Base-by-base conservation (phyloP, 2,113 vertebrate genomes). In the Clarias gariepinus region DNA sequence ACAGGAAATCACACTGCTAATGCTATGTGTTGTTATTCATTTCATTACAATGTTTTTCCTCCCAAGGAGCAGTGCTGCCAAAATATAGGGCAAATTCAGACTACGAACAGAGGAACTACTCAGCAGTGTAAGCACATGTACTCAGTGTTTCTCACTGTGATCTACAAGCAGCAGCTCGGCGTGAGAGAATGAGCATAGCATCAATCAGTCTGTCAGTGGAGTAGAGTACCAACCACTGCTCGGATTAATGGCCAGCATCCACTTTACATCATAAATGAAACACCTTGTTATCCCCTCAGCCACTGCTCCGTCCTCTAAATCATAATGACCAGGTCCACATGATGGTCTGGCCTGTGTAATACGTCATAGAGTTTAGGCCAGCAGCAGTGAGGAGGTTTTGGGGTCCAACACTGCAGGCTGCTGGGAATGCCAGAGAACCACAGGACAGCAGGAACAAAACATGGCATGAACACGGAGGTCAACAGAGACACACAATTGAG, bases 71-170 rank as follows among this genome's bases (percentile, higher is more conserved):
- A 47, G 47, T 47, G 47, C 47, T 47, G 47, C 47, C 47, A 47
- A 47, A 47, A 47, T 47, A 47, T 47, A 47, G 47, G 47, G 47
- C 47, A 47, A 47, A 47, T 47, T 88, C 30, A 91, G 90, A 92
- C 91, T 87, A 88, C 79, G 83, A 85, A 90, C 87, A 89, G 78
- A 89, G 90, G 83, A 88, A 91, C 41, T 28, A 90, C 89, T 93
- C 92, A 86, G 91, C 89, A 78, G 91, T 90, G 92, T 91, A 90
- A 93, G 94, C 90, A 91, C 93, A 91, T 95, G 94, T 93, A 92
- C 94, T 90, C 93, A 92, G 94, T 94, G 93, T 92, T 93, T 91
- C 94, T 91, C 92, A 93, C 93, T 94, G 93, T 93, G 92, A 88
- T 92, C 89, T 90, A 89, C 92, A 92, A 92, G 90, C 91, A 90